phyloP scores from a whole-genome alignment of 2,113 vertebrate genomes.

The Lamprotornis superbus region DNA sequence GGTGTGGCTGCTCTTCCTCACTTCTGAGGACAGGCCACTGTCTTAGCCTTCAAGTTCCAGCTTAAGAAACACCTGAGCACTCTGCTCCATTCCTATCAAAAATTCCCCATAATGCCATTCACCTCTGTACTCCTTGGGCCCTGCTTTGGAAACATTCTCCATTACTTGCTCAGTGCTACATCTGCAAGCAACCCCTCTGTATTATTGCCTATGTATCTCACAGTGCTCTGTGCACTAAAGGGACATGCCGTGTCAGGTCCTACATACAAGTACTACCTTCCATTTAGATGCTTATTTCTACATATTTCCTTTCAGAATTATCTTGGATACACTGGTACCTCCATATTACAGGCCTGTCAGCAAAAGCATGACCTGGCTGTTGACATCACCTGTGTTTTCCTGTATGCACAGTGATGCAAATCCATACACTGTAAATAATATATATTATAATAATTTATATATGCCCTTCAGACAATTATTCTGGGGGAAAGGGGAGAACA shows the following conservation, averaged over 20 bases:
- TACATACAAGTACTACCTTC: neutral
- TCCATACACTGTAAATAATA: slow-evolving; percentile 64
- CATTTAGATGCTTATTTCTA: neutral
- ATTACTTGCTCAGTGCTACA: neutral
- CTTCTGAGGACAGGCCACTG: neutral
- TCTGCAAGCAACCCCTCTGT: neutral
- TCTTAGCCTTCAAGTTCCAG: neutral
- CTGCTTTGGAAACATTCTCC: neutral
- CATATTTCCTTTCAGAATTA: neutral
- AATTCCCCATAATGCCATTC: neutral
- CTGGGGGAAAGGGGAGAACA: slow-evolving; percentile 38
- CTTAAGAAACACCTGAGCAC: neutral
- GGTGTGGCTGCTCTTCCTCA: neutral
- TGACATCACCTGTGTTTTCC: neutral
- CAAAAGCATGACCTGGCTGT: neutral
- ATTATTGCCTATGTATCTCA: neutral
- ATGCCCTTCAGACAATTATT: slow-evolving; percentile 57
- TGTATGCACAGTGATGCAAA: slow-evolving; percentile 60
- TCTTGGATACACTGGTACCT: neutral
- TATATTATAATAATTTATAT: slow-evolving; percentile 75
- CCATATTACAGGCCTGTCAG: neutral
- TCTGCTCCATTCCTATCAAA: neutral
- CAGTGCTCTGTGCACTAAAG: neutral
- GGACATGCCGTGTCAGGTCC: neutral
- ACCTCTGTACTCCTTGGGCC: neutral